Base-by-base conservation (phyloP, 2,888 invertebrate genomes). In the Luperina nickerlii region DNA sequence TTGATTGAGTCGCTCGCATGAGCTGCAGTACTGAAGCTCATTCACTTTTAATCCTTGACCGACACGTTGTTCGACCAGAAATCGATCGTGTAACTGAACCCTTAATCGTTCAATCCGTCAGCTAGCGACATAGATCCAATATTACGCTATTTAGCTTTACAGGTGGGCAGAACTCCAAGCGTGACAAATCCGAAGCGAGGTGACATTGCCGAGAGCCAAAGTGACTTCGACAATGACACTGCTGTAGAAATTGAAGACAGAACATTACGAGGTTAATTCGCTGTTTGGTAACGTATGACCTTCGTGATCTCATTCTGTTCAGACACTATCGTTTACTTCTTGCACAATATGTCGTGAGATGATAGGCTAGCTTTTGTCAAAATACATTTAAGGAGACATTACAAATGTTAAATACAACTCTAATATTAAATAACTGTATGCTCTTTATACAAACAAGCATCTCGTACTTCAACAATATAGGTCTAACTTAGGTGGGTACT, bases 111-210 rank as follows among this genome's bases (percentile, higher is more conserved):
- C 77, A 73, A 80, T 85, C 60, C 83, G 38, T 85, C 83, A 85
- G 67, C 77, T 75, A 73, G 66, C 83, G 72, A 85, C 79, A 78
- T 69, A 70, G 83, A 80, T 68, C 79, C 76, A 85, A 85, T 85
- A 85, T 85, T 74, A 85, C 60, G 85, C 75, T 83, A 62, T 83
- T 85, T 83, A 74, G 72, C 83, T 75, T 83, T 83, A 83, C 73
- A 77, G 85, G 85, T 80, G 83, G 85, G 80, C 85, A 85, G 85
- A 75, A 85, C 48, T 85, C 80, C 83, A 85, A 85, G 62, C 83
- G 72, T 85, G 42, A 83, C 85, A 70, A 85, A 85, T 85, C 69
- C 73, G 73, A 77, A 67, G 69, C 72, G 66, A 78, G 83, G 74
- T 74, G 79, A 74, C 70, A 77, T 75, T 69, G 51, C 27, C 24